Evolutionary conservation across 2,797 vertebrate species (phyloP).

Genomic region (Leuciscus waleckii): DNA sequence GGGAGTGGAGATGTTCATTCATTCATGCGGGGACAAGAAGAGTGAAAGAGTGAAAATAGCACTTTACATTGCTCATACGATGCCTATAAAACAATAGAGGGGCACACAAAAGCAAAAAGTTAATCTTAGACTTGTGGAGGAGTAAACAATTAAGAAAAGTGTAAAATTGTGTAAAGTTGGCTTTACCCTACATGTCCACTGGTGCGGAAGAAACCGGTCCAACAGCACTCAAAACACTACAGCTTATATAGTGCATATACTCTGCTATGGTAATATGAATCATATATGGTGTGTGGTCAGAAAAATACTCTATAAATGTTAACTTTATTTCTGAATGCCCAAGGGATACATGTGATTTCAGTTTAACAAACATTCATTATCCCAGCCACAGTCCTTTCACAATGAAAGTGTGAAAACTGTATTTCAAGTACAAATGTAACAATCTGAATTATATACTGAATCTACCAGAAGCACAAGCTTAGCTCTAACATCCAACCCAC

Average conservation of each 20-base stretch:
- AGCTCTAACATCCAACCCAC: neutral
- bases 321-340: neutral
- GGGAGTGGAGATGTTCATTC: slow-evolving; percentile 23
- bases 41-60: neutral
- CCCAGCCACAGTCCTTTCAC: neutral
- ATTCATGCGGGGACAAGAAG: slow-evolving; percentile 15
- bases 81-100: neutral
- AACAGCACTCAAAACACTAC: neutral
- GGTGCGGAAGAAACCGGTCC: neutral
- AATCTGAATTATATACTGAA: neutral
- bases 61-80: neutral
- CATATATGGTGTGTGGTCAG: neutral
- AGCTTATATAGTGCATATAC: neutral
- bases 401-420: neutral
- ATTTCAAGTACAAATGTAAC: neutral
- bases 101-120: neutral
- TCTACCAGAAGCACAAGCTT: neutral
- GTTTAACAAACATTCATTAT: neutral
- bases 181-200: neutral
- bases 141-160: neutral
- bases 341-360: neutral
- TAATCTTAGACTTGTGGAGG: neutral
- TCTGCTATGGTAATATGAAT: neutral
- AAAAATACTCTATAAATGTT: neutral
- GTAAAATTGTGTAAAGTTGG: neutral